These are phyloP conservation scores for Amphiprion ocellaris DNA, from an alignment of 2,113 vertebrate genomes.

Conservation along the genomic window DNA sequence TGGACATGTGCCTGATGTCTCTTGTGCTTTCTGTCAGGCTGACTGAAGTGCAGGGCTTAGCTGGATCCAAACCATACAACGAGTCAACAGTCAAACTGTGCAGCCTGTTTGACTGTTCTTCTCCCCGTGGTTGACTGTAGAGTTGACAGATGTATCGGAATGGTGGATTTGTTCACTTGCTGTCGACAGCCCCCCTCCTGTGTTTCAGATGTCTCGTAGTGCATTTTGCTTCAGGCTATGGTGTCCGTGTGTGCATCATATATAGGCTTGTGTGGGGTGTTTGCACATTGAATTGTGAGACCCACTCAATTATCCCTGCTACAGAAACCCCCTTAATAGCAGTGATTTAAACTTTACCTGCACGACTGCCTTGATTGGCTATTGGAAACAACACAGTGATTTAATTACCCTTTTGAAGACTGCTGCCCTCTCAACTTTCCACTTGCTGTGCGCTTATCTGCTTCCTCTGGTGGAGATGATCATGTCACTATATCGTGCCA, in stretches of 20 bases:
- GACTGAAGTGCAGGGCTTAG: slow-evolving; percentile 61
- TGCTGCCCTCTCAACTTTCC: slow-evolving; percentile 48
- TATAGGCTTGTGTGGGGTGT: slow-evolving; percentile 33
- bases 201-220: slow-evolving; percentile 70
- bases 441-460: slow-evolving; percentile 20
- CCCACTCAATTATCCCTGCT: slow-evolving; percentile 59
- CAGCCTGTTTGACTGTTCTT: slow-evolving; percentile 66
- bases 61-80: slow-evolving; percentile 54
- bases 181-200: slow-evolving; percentile 64
- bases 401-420: slow-evolving; percentile 69
- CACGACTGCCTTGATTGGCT: slow-evolving; percentile 70
- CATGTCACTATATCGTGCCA: slow-evolving; percentile 44
- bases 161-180: slow-evolving; percentile 76
- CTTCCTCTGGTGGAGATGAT: slow-evolving; percentile 24
- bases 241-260: slow-evolving; percentile 38
- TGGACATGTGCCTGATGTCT: slow-evolving; percentile 42
- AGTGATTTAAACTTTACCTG: slow-evolving; percentile 74
- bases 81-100: slow-evolving; percentile 68
- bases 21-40: slow-evolving; percentile 57
- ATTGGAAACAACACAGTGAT: slow-evolving; percentile 71
- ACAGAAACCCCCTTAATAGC: slow-evolving; percentile 62
- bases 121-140: slow-evolving; percentile 71
- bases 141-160: slow-evolving; percentile 73
- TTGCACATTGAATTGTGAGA: slow-evolving; percentile 36
- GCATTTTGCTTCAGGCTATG: slow-evolving; percentile 70